Conservation (phyloP, 2,888 invertebrate species). For the Bugula neritina region DNA sequence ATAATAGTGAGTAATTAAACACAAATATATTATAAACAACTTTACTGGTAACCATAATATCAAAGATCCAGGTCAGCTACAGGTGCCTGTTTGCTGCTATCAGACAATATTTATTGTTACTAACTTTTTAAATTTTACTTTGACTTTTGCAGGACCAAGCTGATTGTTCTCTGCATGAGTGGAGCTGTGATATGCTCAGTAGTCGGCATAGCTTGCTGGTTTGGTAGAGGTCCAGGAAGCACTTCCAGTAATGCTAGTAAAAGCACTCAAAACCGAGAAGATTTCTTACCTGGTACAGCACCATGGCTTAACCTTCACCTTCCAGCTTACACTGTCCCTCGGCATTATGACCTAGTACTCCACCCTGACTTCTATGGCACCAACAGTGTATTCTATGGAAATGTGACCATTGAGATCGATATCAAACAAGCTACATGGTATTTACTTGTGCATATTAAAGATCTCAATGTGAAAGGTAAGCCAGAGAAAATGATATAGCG, state of each 20-base stretch:
- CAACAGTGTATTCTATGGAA: slow-evolving; percentile 58
- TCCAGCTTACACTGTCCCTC: slow-evolving; percentile 61
- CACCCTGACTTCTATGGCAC: slow-evolving; percentile 63
- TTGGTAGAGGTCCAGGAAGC: not conserved
- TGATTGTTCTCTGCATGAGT: not conserved
- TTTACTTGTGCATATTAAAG: slow-evolving; percentile 61
- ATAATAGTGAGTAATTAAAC: no score
- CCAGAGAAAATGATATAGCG: slow-evolving; percentile 34
- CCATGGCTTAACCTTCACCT: slow-evolving; percentile 57
- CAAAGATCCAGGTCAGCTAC: no score
- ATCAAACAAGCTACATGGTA: slow-evolving; percentile 44
- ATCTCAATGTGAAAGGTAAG: slow-evolving; percentile 58
- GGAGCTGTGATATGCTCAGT: slow-evolving; percentile 19
- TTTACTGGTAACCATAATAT: no score
- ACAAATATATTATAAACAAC: no score
- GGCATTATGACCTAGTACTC: slow-evolving; percentile 64
- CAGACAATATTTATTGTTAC: no score
- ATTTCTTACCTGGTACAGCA: slow-evolving; percentile 31
- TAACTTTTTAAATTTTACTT: no score
- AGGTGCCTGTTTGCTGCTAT: no score
- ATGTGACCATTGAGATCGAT: slow-evolving; percentile 52
- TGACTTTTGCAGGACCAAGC: slow-evolving; percentile 9
- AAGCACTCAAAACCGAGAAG: not conserved
- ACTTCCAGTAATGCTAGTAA: not conserved
- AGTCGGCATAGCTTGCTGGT: slow-evolving; percentile 22